Conservation (phyloP, 2,888 invertebrate genomes). For the Cylindroiulus punctatus region DNA sequence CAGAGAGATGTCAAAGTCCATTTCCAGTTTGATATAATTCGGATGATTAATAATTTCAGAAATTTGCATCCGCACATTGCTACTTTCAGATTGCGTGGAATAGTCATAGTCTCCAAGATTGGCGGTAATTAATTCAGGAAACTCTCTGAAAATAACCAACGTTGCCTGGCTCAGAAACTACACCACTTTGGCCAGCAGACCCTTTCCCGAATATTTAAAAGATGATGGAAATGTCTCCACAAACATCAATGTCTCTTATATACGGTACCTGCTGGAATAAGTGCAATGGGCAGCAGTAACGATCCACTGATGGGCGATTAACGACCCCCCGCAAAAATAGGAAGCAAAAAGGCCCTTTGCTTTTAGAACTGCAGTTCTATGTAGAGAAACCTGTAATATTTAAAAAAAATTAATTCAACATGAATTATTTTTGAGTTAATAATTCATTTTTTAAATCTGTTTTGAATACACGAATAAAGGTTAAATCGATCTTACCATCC, state of each 20-base stretch:
- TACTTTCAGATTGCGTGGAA: background rate
- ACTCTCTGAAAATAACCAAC: background rate
- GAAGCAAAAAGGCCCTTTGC: background rate
- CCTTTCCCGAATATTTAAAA: too few species aligned
- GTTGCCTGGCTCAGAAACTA: too few species aligned
- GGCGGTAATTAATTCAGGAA: slow-evolving; percentile 15
- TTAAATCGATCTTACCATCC: slow-evolving; percentile 45
- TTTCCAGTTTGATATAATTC: background rate
- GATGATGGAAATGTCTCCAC: too few species aligned
- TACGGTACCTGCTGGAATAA: slow-evolving; percentile 46
- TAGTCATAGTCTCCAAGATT: slow-evolving; percentile 49
- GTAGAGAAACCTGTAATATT: slow-evolving; percentile 29
- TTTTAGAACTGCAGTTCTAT: background rate
- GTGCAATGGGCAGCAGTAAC: slow-evolving; percentile 52
- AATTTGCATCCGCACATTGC: background rate
- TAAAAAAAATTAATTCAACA: too few species aligned
- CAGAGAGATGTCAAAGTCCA: slow-evolving; percentile 40
- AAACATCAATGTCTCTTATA: background rate
- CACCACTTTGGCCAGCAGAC: too few species aligned
- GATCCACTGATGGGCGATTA: slow-evolving; percentile 40
- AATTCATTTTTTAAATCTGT: too few species aligned
- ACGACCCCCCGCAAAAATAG: slow-evolving; percentile 45
- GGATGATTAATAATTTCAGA: slow-evolving; percentile 10
- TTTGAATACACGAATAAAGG: too few species aligned
- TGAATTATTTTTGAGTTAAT: too few species aligned